Percentiles rank a stretch among this genome's conserved stretches.
Conservation (phyloP, 1,140 invertebrate species). For the Harpegnathos saltator region DNA sequence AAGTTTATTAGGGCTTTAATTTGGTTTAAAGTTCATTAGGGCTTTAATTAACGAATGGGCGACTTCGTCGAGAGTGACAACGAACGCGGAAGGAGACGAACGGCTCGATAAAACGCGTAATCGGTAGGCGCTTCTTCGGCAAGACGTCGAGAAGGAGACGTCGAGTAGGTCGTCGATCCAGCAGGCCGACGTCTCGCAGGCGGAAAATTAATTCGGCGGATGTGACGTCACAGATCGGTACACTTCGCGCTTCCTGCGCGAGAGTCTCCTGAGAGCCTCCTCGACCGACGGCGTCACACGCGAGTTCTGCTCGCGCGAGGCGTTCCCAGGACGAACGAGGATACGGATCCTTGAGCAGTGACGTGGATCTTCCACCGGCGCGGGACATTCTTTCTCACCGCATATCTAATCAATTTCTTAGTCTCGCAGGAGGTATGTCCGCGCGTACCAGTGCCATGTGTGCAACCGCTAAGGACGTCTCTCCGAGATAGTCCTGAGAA, state of each 20-base stretch:
- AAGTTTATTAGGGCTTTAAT: no score
- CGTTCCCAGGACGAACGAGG: not conserved
- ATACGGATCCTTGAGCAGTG: slow-evolving; percentile 11
- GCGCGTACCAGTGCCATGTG: not conserved
- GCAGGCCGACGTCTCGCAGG: slow-evolving; percentile 25
- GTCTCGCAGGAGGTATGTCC: not conserved
- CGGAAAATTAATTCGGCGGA: slow-evolving; percentile 75
- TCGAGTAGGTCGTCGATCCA: slow-evolving; percentile 26
- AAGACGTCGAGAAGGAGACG: not conserved
- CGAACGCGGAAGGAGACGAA: no score
- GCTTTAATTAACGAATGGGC: no score
- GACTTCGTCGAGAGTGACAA: no score
- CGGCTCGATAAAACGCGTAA: no score
- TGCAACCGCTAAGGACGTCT: not conserved
- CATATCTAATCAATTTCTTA: not conserved
- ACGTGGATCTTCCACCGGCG: not conserved
- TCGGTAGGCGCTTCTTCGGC: not conserved
- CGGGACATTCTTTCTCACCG: slow-evolving; percentile 21
- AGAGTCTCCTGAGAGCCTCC: slow-evolving; percentile 54
- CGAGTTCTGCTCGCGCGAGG: slow-evolving; percentile 12
- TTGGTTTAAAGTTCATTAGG: no score
- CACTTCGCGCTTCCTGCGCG: slow-evolving; percentile 66
- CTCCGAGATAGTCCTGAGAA: no score
- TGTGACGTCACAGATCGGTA: slow-evolving; percentile 73
- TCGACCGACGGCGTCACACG: slow-evolving; percentile 1